Base-by-base conservation (phyloP, 2,797 vertebrate genomes). In the Epinephelus coioides region DNA sequence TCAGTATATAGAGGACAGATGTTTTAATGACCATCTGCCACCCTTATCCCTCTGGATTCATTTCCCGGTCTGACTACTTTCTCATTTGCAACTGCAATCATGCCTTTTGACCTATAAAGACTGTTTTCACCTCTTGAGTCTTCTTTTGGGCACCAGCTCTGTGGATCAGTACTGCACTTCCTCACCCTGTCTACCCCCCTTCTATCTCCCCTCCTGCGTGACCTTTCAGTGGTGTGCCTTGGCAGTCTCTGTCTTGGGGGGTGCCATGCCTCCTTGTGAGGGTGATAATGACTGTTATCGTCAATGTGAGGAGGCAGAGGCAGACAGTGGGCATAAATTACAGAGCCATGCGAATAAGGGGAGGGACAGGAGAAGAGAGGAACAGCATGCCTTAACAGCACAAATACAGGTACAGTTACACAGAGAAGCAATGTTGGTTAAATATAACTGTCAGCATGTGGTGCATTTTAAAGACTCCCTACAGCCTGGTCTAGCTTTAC, bases 221-320 rank as follows among this genome's bases (percentile, higher is more conserved):
- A 92, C 91, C 91, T 91, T 91, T 92, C 63, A 65, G 63, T 60
- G 5, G 69, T 59, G 18, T 50, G 74, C 55, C 75, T 78, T 83
- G 78, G 85, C 83, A 70, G 71, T 80, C 79, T 86, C 74, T 63
- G 59, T 91, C 79, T 82, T 78, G 73, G 74, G 46, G 83, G 80
- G 77, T 75, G 75, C 62, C 78, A 55, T 79, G 68, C 78, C 83
- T 83, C 85, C 83, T 79, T 83, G 87, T 67, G 82, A 79, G 82
- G 72, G 78, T 63, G 83, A 88, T 89, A 91, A 92, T 92, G 82
- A 89, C 82, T 81, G 79, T 84, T 87, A 89, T 86, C 82, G 68
- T 80, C 74, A 76, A 76, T 67, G 82, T 46, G 83, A 74, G 73
- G 21, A 76, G 77, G 88, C 65, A 76, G 76, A 69, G 62, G 68